Percentiles rank a stretch among this genome's conserved stretches.
Conservation (phyloP, 2,888 invertebrate species). For the Microchrysa polita region DNA sequence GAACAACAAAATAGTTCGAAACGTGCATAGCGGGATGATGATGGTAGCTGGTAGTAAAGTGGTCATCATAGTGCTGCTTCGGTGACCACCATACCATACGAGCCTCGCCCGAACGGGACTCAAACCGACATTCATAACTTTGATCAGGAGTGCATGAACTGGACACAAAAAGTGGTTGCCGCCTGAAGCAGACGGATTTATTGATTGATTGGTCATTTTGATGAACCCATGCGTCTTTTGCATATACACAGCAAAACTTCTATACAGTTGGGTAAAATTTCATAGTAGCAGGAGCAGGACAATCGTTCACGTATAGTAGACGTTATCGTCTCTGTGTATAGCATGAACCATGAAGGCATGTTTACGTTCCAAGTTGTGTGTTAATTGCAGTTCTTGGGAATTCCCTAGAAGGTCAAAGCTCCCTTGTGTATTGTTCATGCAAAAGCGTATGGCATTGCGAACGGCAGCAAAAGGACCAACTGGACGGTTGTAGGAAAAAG, state of each 20-base stretch:
- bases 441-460: neutral
- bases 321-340: no score
- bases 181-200: constrained; percentile 35
- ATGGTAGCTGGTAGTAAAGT: neutral
- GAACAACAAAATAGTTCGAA: neutral
- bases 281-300: neutral
- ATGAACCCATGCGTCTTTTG: neutral
- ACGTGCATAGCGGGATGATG: neutral
- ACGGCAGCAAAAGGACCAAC: neutral
- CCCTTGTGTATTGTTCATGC: constrained; percentile 8
- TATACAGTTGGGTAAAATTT: neutral
- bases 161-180: constrained; percentile 11
- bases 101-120: neutral
- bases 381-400: constrained; percentile 11
- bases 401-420: constrained; percentile 22
- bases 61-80: neutral
- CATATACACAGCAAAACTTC: no score
- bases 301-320: neutral
- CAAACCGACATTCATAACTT: constrained; percentile 46
- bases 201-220: constrained; percentile 41
- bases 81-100: no score
- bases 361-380: neutral
- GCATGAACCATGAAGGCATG: no score
- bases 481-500: neutral
- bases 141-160: constrained; percentile 52